Conservation (phyloP, 37 sponge, comb jelly and placozoan species). For the Spongilla lacustris region DNA sequence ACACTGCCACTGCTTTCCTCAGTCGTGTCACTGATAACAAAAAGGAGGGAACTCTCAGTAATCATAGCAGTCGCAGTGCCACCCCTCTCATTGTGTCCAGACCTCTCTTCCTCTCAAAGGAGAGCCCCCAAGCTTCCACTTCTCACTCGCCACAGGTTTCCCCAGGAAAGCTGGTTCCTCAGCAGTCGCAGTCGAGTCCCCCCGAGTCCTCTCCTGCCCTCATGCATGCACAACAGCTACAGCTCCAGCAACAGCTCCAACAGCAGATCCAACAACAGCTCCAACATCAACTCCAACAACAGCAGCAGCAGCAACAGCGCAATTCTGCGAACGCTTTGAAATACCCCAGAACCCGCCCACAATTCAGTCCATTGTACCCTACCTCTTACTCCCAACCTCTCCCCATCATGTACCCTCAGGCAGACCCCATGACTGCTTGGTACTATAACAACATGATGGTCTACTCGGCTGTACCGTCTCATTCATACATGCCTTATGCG, state of each 20-base stretch:
- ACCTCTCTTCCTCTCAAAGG: neutral
- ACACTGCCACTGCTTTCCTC: conserved; percentile 32
- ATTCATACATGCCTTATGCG: neutral
- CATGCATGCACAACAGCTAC: neutral
- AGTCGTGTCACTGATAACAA: neutral
- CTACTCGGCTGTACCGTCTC: no score
- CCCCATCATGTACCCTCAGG: conserved; percentile 53
- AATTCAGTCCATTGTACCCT: conserved; percentile 10
- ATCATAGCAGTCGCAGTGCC: conserved; percentile 57
- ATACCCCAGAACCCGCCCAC: neutral
- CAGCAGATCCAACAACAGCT: conserved; percentile 18
- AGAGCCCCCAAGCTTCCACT: neutral
- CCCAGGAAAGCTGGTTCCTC: neutral
- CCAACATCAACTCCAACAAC: conserved; percentile 32
- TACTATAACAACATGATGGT: conserved; percentile 17
- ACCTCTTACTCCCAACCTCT: conserved; percentile 15
- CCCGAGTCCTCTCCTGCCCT: neutral
- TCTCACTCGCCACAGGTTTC: neutral
- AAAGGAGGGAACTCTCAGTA: conserved; percentile 39
- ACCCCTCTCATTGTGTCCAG: conserved; percentile 40
- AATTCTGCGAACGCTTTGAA: conserved; percentile 12
- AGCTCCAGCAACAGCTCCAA: conserved; percentile 2
- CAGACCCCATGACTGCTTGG: no score
- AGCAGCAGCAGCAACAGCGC: conserved; percentile 25
- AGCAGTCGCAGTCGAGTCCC: neutral